Evolutionary conservation across 2,888 invertebrate genomes (phyloP), one percentile per base, ranked within the genome.

Genomic region (Drosophila aldrichi): DNA sequence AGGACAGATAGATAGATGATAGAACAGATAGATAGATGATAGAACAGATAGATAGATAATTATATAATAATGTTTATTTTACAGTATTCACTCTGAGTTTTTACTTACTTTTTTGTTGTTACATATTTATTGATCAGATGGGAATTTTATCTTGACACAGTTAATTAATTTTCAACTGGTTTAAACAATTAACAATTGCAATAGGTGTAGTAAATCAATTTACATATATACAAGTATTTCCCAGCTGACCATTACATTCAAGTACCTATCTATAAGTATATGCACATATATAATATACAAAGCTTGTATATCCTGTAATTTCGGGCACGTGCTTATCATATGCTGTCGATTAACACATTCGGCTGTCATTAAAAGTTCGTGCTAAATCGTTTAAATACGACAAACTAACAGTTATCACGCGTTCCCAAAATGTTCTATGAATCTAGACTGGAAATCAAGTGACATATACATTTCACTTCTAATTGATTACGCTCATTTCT

Each of bases 401-500:
- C 44, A 54, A 43, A 48, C 59, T 56, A 64, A 74, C 32, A 25
- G 44, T 57, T 57, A 22, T 40, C 22, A 55, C 60, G 61, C 48
- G 60, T 44, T 60, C 22, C 14, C 49, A 46, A 43, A 32, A 20
- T 36, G 40, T 41, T 29, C 34, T 59, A 44, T 44, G 8, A 12
- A 36, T 20, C 16, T 16, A 34, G n/a, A 36, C 40, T 63, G 41
- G 22, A 59, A 36, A 40, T 29, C 56, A 38, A 4, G 29, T 20
- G 18, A 10, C 20, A 51, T 14, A 58, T 52, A 32, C 40, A 44
- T 51, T 43, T 54, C 40, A 44, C 43, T 43, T 70, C 44, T 51
- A 36, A 76, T 71, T 71, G 65, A 76, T 76, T 34, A 43, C 38
- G 20, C n/a, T 43, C 18, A 54, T 52, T 48, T 20, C 38, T 41